A percentile compares a stretch with the other conserved stretches of the same genome.
Evolutionary conservation across 2,797 vertebrate genomes (phyloP).

Genomic region (Esox masquinongy): DNA sequence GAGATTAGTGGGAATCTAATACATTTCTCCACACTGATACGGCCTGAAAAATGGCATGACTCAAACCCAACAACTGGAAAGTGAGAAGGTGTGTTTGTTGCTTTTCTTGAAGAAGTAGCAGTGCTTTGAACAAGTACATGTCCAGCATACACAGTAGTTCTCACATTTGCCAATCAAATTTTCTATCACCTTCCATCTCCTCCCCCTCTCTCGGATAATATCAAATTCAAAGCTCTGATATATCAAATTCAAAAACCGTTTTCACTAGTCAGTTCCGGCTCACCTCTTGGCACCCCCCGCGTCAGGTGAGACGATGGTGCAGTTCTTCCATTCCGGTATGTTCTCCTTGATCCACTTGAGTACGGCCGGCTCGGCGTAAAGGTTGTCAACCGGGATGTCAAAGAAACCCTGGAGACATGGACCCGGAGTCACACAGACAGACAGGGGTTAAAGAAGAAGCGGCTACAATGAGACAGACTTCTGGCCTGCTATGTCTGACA

Average conservation of each 20-base stretch:
- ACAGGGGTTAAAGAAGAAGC: not conserved
- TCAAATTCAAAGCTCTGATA: not conserved
- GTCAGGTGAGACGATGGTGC: conserved; percentile 96
- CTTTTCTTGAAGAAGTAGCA: not conserved
- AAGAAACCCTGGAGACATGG: conserved; percentile 87
- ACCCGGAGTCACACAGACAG: not conserved
- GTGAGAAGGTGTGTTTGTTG: not conserved
- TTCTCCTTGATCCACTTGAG: conserved; percentile 98
- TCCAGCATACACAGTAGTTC: not conserved
- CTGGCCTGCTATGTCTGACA: too few species aligned
- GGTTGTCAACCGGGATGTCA: conserved; percentile 97
- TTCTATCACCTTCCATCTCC: not conserved
- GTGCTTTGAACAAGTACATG: not conserved
- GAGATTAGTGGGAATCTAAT: conserved; percentile 18
- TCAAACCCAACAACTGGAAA: conserved; percentile 11
- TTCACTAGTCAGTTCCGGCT: not conserved
- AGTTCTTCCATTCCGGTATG: conserved; percentile 95
- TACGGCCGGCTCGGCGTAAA: conserved; percentile 97
- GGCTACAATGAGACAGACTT: too few species aligned
- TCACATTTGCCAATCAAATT: not conserved
- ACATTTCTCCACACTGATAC: conserved; percentile 22
- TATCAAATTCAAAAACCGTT: not conserved
- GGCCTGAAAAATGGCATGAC: not conserved
- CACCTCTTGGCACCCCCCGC: conserved; percentile 98
- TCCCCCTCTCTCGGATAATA: not conserved